These are phyloP conservation scores for Phylloscopus trochilus DNA, from an alignment of 2,113 vertebrate genomes.

Conservation along the genomic window DNA sequence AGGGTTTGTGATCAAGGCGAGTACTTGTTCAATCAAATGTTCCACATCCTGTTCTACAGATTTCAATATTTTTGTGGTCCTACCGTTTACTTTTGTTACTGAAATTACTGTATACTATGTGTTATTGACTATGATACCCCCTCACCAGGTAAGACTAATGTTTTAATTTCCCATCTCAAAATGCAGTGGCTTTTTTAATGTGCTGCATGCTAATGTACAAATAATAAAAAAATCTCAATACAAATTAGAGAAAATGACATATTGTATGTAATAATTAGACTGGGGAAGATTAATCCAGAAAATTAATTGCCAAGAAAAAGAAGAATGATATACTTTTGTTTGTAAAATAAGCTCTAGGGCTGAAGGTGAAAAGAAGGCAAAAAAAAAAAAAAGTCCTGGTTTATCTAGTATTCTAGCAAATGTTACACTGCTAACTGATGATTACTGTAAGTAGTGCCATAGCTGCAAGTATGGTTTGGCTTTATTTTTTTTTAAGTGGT, in stretches of 20 bases:
- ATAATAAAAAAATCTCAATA: not conserved
- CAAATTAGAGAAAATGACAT: not conserved
- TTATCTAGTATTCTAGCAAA: not conserved
- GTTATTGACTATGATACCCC: not conserved
- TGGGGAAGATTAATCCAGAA: not conserved
- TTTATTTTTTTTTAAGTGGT: conserved; percentile 31
- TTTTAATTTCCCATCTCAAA: not conserved
- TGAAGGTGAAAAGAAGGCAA: not conserved
- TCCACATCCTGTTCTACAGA: not conserved
- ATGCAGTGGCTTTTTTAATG: not conserved
- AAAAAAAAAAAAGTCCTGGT: not conserved
- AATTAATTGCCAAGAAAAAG: not conserved
- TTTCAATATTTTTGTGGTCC: not conserved
- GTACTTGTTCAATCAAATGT: not conserved
- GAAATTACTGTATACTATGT: not conserved
- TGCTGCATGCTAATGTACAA: not conserved
- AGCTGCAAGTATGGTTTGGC: not conserved
- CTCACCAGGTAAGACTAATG: not conserved
- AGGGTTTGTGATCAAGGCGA: not conserved
- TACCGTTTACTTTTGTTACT: not conserved
- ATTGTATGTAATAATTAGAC: not conserved
- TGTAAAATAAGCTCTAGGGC: not conserved
- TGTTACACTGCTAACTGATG: not conserved
- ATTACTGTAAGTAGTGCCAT: not conserved
- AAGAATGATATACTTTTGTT: not conserved